Evolutionary conservation across 1,140 invertebrate species (phyloP).

Genomic region (Diprion similis): DNA sequence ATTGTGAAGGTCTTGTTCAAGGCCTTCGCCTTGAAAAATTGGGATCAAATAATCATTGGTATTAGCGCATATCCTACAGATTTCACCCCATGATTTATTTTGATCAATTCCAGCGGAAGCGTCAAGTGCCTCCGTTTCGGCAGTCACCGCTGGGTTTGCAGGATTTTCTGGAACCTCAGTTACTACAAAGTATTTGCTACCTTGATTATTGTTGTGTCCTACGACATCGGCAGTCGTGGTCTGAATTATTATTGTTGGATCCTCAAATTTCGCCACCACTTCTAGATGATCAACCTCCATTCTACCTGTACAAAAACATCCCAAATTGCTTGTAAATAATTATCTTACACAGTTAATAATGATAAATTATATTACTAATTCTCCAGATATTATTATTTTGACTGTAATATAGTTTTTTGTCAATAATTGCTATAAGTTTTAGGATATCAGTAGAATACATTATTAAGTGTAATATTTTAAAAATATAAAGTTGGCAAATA

Average conservation of each 20-base stretch:
- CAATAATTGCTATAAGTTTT: too few relatives aligned
- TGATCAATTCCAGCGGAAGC: not conserved
- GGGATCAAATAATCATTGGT: constrained; percentile 60
- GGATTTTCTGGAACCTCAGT: constrained; percentile 30
- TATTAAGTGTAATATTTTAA: too few relatives aligned
- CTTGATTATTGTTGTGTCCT: not conserved
- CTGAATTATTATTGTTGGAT: not conserved
- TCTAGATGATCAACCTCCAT: not conserved
- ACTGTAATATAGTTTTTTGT: too few relatives aligned
- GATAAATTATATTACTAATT: too few relatives aligned
- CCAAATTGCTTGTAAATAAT: too few relatives aligned
- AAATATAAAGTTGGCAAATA: too few relatives aligned
- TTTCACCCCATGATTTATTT: constrained; percentile 17
- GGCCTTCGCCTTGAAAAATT: constrained; percentile 65
- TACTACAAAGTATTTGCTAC: constrained; percentile 3
- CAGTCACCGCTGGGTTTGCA: not conserved
- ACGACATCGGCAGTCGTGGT: not conserved
- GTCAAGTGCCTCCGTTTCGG: not conserved
- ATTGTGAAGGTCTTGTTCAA: constrained; percentile 60
- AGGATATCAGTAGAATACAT: too few relatives aligned
- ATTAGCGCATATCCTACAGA: constrained; percentile 67
- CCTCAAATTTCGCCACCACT: not conserved
- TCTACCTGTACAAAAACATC: not conserved
- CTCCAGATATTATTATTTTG: too few relatives aligned
- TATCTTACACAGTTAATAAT: too few relatives aligned